Conservation (phyloP, 2,113 vertebrate genomes). For the zebrafish (Danio rerio) region DNA sequence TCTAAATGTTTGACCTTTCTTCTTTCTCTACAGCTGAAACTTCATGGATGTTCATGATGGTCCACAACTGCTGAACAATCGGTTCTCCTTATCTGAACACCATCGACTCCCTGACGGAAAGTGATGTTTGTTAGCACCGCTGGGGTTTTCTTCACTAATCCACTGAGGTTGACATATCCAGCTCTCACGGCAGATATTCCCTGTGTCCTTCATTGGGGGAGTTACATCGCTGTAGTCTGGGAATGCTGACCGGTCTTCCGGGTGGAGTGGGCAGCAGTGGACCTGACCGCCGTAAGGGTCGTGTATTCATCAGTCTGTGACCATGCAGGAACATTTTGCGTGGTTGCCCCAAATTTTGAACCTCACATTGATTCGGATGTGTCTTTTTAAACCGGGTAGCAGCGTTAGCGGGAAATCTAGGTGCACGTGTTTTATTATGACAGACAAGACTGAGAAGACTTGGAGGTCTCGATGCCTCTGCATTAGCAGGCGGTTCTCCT, state of each 20-base stretch:
- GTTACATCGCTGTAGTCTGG: conserved; percentile 64
- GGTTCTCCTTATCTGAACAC: no score
- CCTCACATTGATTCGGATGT: conserved; percentile 66
- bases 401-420: conserved; percentile 71
- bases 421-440: conserved; percentile 68
- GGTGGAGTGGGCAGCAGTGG: conserved; percentile 87
- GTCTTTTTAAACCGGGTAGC: conserved; percentile 68
- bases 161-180: conserved; percentile 51
- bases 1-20: conserved; percentile 57
- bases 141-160: conserved; percentile 58
- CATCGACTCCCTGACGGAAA: no score
- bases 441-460: conserved; percentile 76
- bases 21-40: conserved; percentile 47
- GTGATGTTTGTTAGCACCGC: no score
- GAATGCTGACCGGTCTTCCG: conserved; percentile 70
- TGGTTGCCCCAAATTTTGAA: conserved; percentile 65
- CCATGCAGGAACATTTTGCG: conserved; percentile 74
- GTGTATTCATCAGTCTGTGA: conserved; percentile 67
- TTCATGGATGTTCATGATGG: no score
- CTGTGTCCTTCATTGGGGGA: conserved; percentile 51
- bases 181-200: conserved; percentile 64
- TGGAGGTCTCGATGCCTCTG: conserved; percentile 41
- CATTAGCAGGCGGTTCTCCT: conserved; percentile 70
- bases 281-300: conserved; percentile 72
- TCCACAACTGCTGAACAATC: no score